Conservation (phyloP, 2,888 invertebrate species). For the Aporophyla lueneburgensis region DNA sequence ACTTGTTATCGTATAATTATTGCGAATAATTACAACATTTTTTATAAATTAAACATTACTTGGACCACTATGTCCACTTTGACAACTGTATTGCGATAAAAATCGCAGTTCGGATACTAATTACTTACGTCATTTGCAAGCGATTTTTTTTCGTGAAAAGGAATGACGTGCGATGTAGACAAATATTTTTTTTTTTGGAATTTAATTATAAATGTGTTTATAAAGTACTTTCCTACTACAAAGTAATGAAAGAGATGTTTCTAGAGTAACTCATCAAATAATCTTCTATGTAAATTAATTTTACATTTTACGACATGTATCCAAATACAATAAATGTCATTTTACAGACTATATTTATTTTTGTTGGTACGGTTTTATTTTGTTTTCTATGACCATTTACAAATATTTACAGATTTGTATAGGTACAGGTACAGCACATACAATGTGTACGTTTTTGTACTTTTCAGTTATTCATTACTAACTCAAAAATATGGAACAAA, state of each 20-base stretch:
- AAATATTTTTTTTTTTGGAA: not conserved
- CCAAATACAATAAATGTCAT: constrained; percentile 41
- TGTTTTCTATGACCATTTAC: not conserved
- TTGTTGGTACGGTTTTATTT: not conserved
- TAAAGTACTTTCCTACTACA: not conserved
- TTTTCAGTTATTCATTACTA: not conserved
- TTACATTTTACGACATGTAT: constrained; percentile 7
- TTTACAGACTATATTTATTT: not conserved
- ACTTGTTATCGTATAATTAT: constrained; percentile 68
- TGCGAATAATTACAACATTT: constrained; percentile 62
- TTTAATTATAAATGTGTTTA: not conserved
- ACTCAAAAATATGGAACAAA: not conserved
- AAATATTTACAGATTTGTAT: not conserved
- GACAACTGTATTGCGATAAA: constrained; percentile 59
- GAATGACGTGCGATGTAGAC: not conserved
- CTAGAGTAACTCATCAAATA: too few species aligned
- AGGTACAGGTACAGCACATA: rapidly evolving
- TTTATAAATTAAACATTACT: constrained; percentile 55
- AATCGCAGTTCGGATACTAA: constrained; percentile 55
- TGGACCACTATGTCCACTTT: constrained; percentile 48
- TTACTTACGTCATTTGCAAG: constrained; percentile 42
- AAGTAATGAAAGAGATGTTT: not conserved
- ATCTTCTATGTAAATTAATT: too few species aligned
- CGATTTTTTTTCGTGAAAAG: constrained; percentile 14
- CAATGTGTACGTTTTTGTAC: not conserved